Conservation (phyloP, 2,113 vertebrate species). For the Ctenomys sociabilis region DNA sequence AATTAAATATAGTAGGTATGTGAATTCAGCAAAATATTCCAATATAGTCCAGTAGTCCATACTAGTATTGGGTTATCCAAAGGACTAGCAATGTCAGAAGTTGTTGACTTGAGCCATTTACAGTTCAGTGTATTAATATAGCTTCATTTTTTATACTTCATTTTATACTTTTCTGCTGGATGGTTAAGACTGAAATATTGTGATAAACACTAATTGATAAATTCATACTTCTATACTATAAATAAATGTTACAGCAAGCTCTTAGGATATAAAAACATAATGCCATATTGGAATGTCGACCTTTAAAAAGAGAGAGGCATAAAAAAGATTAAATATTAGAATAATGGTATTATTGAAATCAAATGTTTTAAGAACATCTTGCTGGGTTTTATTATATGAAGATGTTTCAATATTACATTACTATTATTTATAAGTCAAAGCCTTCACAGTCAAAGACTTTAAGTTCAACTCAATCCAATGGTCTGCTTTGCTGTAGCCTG, state of each 20-base stretch:
- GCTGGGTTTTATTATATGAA: neutral
- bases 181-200: no score
- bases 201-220: neutral
- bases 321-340: neutral
- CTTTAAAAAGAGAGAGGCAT: neutral
- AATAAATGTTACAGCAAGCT: neutral
- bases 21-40: no score
- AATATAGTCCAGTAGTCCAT: no score
- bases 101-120: no score
- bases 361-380: neutral
- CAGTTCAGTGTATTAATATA: no score
- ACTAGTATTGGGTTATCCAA: no score
- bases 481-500: neutral
- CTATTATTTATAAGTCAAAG: neutral
- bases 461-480: neutral
- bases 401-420: neutral
- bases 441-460: neutral
- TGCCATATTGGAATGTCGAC: neutral
- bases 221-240: neutral
- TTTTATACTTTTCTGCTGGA: no score
- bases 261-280: neutral
- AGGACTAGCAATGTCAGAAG: no score
- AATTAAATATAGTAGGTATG: no score
- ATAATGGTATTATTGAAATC: no score
- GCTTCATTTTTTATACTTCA: no score